Base-by-base conservation (phyloP, 2,888 invertebrate species). In the Nesidiocoris tenuis region DNA sequence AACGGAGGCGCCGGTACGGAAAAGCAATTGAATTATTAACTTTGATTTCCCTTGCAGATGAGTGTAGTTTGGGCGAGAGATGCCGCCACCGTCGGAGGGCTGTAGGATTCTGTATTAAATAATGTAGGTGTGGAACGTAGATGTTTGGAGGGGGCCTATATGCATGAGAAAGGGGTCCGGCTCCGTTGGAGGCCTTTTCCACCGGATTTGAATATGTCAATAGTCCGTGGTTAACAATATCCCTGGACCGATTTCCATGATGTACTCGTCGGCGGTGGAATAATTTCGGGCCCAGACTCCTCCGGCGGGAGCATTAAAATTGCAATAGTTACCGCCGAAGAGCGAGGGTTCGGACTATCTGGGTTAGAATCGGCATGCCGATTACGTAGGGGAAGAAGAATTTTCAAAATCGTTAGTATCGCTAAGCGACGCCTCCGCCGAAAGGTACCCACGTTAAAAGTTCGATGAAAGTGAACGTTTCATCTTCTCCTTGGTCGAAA, bases 191-290 rank as follows among this genome's bases (percentile, higher is more conserved):
- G 39, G 39, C 39, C 39, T 39, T 70, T 70, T 61, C 70, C 70
- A 24, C 23, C 24, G 75, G 75, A 77, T 77, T 77, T 77, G 77
- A 77, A 77, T 77, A 77, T 77, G 77, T 77, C 77, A 77, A 77
- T 77, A 77, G 77, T 66, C 70, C 21, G 74, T 70, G 72, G 77
- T 77, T 77, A 72, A 77, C 77, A 77, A 77, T 77, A 77, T 77
- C 77, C 77, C 70, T 17, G 56, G 70, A 66, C 75, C 77, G 56
- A 77, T 77, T 77, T 77, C 77, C 77, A 77, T 77, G 77, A 63
- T 59, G 70, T 59, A 57, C 70, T 23, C 19, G 19, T 21, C 56
- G 21, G 18, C 19, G 21, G 1, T 39, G 23, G 75, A 75, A 75
- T 77, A 77, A 77, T 77, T 77, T 77, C 61, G 75, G 77, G 57